phyloP scores from a whole-genome alignment of 2,888 invertebrate species.

The Ormyrus pomaceus region DNA sequence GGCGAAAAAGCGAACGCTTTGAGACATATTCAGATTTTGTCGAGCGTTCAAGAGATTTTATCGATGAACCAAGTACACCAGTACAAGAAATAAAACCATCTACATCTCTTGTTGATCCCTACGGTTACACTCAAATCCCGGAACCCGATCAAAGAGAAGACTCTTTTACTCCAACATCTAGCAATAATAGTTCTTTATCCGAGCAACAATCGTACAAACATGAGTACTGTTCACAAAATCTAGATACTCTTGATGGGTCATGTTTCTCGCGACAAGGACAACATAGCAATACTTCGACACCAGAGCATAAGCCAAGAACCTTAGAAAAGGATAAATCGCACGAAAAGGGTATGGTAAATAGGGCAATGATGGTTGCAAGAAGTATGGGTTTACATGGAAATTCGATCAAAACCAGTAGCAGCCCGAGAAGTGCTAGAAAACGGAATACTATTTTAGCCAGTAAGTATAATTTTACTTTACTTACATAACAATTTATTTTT shows the following conservation, averaged over 20 bases:
- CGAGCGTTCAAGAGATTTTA: slow-evolving; percentile 67
- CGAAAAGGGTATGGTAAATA: slow-evolving; percentile 73
- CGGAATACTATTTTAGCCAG: slow-evolving; percentile 84
- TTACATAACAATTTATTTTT: slow-evolving; percentile 2
- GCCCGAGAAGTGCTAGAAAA: slow-evolving; percentile 71
- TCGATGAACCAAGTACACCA: slow-evolving; percentile 61
- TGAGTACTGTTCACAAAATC: slow-evolving; percentile 39
- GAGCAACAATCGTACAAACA: slow-evolving; percentile 16
- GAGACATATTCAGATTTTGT: slow-evolving; percentile 64
- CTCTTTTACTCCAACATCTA: neutral
- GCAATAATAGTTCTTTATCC: neutral
- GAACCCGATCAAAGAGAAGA: slow-evolving; percentile 34
- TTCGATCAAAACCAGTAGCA: slow-evolving; percentile 69
- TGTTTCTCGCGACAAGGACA: slow-evolving; percentile 63
- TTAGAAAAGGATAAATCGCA: slow-evolving; percentile 69
- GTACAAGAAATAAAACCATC: neutral
- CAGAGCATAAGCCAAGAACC: slow-evolving; percentile 50
- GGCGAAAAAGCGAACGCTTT: slow-evolving; percentile 60
- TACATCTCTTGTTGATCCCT: slow-evolving; percentile 59
- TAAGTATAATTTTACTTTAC: slow-evolving; percentile 75
- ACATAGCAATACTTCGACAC: slow-evolving; percentile 7
- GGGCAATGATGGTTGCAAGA: slow-evolving; percentile 75
- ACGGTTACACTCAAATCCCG: slow-evolving; percentile 62
- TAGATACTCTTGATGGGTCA: slow-evolving; percentile 66
- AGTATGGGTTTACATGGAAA: slow-evolving; percentile 73